These are phyloP conservation scores for Calliopum simillimum DNA, from an alignment of 2,888 invertebrate genomes.

Conservation along the genomic window DNA sequence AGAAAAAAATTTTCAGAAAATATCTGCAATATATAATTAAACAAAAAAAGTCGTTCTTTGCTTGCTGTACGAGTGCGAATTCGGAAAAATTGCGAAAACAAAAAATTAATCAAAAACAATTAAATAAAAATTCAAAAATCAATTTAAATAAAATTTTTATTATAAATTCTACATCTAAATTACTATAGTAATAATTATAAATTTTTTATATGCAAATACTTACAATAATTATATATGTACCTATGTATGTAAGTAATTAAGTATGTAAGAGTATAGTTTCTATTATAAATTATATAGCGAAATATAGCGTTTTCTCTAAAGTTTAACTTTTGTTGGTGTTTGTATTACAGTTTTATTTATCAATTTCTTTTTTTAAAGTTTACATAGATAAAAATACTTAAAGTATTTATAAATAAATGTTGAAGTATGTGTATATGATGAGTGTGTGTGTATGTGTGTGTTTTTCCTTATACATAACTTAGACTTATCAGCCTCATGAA, in stretches of 20 bases:
- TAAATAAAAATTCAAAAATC: slow-evolving; percentile 48
- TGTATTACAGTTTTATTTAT: slow-evolving; percentile 25
- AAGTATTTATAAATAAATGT: no score
- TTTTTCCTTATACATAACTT: slow-evolving; percentile 26
- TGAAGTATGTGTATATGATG: slow-evolving; percentile 30
- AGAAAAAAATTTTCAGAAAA: no score
- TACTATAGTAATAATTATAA: slow-evolving; percentile 19
- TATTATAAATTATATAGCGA: background rate
- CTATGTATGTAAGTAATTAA: slow-evolving; percentile 9
- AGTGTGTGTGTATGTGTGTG: slow-evolving; percentile 21
- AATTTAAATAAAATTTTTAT: slow-evolving; percentile 41
- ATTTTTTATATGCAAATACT: slow-evolving; percentile 1
- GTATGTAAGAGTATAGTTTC: slow-evolving; percentile 3
- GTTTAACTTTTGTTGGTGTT: slow-evolving; percentile 29
- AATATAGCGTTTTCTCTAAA: background rate
- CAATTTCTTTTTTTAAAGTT: slow-evolving; percentile 2
- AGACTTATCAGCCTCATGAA: slow-evolving; percentile 55
- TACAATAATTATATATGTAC: background rate
- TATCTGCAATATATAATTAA: no score
- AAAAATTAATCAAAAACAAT: slow-evolving; percentile 36
- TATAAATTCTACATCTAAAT: slow-evolving; percentile 17
- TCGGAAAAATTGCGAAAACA: slow-evolving; percentile 3
- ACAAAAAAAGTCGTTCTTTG: no score
- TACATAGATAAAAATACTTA: background rate
- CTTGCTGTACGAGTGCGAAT: no score